phyloP scores from a whole-genome alignment of 2,113 vertebrate species.

The Dasyprocta punctata region DNA sequence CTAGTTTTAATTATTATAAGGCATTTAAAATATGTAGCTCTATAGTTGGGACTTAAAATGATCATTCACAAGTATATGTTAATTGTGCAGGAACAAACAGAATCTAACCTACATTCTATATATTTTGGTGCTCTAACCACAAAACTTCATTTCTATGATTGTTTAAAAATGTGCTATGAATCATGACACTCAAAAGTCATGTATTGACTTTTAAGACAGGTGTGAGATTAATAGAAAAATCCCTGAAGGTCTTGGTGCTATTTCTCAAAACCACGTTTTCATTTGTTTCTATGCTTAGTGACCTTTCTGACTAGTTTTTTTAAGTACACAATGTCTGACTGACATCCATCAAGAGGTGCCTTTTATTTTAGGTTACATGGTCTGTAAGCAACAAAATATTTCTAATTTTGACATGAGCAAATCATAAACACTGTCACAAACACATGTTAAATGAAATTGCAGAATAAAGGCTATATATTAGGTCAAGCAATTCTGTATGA shows the following conservation, averaged over 20 bases:
- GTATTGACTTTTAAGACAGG: slow-evolving; percentile 65
- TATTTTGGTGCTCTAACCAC: background rate
- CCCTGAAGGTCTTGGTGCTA: background rate
- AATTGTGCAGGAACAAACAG: background rate
- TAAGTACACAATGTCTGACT: slow-evolving; percentile 27
- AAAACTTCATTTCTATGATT: slow-evolving; percentile 10
- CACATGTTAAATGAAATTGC: slow-evolving; percentile 55
- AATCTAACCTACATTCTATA: background rate
- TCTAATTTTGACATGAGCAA: slow-evolving; percentile 50
- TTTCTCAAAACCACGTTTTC: background rate
- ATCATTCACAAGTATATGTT: background rate
- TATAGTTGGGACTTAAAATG: background rate
- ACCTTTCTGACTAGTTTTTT: slow-evolving; percentile 60
- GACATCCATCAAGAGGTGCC: slow-evolving; percentile 53
- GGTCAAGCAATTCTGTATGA: slow-evolving; percentile 49
- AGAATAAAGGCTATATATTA: slow-evolving; percentile 52
- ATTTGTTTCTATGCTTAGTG: slow-evolving; percentile 28
- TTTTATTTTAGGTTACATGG: slow-evolving; percentile 39
- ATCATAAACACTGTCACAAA: slow-evolving; percentile 65
- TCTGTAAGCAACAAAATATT: slow-evolving; percentile 55
- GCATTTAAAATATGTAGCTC: background rate
- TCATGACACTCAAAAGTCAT: slow-evolving; percentile 63
- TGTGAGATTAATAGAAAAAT: background rate
- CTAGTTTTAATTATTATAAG: slow-evolving; percentile 25
- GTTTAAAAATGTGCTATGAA: background rate